These are phyloP conservation scores for Candidula unifasciata DNA, from an alignment of 2,888 invertebrate species.

Conservation along the genomic window DNA sequence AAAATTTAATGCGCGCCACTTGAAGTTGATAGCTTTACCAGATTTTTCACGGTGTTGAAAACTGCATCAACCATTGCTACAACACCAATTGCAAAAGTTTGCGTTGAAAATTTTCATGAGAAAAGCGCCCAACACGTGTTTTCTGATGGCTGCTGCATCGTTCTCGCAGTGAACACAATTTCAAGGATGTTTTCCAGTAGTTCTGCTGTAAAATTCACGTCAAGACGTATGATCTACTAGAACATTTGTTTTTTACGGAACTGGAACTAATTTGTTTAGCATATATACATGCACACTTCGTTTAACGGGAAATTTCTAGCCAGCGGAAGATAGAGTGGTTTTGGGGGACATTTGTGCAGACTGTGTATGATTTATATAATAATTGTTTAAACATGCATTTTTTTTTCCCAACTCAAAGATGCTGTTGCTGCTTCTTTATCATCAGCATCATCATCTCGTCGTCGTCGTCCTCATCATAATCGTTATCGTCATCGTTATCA, in stretches of 20 bases:
- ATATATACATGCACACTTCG: neutral
- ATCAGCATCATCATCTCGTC: no score
- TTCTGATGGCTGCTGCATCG: neutral
- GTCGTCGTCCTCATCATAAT: no score
- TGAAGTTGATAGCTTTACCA: slow-evolving; percentile 28
- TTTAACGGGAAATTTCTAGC: neutral
- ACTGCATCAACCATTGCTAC: slow-evolving; percentile 33
- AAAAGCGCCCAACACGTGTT: slow-evolving; percentile 16
- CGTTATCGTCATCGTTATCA: no score
- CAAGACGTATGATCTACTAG: neutral
- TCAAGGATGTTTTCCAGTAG: slow-evolving; percentile 36
- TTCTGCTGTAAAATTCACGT: slow-evolving; percentile 38
- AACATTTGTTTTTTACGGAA: neutral
- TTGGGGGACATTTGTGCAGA: no score
- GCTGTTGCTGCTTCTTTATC: no score
- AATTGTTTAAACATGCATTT: no score
- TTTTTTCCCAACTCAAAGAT: no score
- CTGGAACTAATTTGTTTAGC: slow-evolving; percentile 3
- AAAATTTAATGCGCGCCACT: neutral
- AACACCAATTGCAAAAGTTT: slow-evolving; percentile 46
- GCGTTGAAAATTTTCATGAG: slow-evolving; percentile 20
- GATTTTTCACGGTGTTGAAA: slow-evolving; percentile 24
- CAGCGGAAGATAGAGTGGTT: neutral
- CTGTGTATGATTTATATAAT: no score
- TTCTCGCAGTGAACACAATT: slow-evolving; percentile 6